A percentile compares a stretch with the other conserved stretches of the same genome.
These are phyloP conservation scores for Mesocricetus auratus DNA, from an alignment of 2,113 vertebrate species.

Conservation along the genomic window DNA sequence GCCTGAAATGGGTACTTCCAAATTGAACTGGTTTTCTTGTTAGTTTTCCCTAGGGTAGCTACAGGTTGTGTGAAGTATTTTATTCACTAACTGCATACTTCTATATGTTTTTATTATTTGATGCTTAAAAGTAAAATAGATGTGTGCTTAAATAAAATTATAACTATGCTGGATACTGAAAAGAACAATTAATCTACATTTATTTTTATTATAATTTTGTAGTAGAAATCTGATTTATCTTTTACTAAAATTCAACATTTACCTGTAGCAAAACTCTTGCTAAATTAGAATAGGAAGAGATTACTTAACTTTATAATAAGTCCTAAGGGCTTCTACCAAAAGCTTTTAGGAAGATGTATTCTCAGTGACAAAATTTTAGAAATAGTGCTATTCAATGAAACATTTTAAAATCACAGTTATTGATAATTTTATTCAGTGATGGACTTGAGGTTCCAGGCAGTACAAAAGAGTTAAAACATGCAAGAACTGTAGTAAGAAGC, in stretches of 20 bases:
- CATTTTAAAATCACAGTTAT: neutral
- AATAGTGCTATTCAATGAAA: neutral
- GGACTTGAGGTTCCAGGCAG: neutral
- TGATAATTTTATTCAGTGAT: conserved; percentile 1
- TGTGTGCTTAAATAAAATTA: neutral
- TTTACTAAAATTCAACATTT: neutral
- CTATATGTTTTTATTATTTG: neutral
- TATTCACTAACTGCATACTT: neutral
- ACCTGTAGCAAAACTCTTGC: neutral
- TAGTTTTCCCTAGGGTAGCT: neutral
- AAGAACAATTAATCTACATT: neutral
- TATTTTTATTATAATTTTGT: neutral
- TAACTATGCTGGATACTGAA: neutral
- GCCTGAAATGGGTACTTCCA: neutral
- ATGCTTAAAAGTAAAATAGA: neutral
- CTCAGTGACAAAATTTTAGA: neutral
- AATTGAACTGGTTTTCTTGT: neutral
- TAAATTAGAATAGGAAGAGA: conserved; percentile 5
- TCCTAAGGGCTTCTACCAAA: neutral
- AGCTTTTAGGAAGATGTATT: neutral
- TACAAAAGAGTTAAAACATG: neutral
- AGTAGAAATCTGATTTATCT: neutral
- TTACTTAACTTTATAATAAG: neutral
- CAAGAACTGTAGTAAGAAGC: neutral
- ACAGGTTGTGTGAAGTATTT: neutral